phyloP scores from a whole-genome alignment of 2,888 invertebrate genomes.

The Oscheius sp. region DNA sequence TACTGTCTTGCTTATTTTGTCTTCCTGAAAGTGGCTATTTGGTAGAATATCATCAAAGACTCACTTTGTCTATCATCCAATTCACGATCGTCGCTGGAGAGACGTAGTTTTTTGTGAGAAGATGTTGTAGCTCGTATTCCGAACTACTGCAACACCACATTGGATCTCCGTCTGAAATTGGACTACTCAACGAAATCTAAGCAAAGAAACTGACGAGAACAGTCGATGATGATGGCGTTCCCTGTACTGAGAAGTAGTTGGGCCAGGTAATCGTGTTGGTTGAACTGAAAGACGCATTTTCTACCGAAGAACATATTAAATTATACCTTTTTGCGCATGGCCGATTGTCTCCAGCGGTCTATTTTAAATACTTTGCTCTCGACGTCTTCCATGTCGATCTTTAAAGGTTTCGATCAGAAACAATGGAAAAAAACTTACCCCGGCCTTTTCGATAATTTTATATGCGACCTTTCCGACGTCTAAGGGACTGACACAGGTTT shows the following conservation, averaged over 20 bases:
- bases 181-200: background rate
- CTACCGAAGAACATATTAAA: background rate
- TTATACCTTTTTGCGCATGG: conserved; percentile 70
- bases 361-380: conserved; percentile 61
- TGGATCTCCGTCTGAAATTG: conserved; percentile 54
- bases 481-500: conserved; percentile 67
- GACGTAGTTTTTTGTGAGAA: conserved; percentile 68
- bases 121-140: conserved; percentile 70
- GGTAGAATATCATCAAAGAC: background rate
- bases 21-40: conserved; percentile 9
- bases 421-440: conserved; percentile 44
- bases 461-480: conserved; percentile 63
- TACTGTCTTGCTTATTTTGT: conserved; percentile 39
- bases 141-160: conserved; percentile 66
- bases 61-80: conserved; percentile 62
- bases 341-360: conserved; percentile 71
- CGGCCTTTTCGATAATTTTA: conserved; percentile 51
- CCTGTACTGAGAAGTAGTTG: conserved; percentile 71
- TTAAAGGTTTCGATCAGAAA: background rate
- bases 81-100: conserved; percentile 58
- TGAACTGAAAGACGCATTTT: conserved; percentile 41
- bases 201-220: conserved; percentile 31
- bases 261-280: conserved; percentile 66
- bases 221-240: conserved; percentile 67
- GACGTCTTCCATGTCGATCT: conserved; percentile 45